phyloP scores from a whole-genome alignment of 1,140 invertebrate species.

The Palaemon carinicauda region DNA sequence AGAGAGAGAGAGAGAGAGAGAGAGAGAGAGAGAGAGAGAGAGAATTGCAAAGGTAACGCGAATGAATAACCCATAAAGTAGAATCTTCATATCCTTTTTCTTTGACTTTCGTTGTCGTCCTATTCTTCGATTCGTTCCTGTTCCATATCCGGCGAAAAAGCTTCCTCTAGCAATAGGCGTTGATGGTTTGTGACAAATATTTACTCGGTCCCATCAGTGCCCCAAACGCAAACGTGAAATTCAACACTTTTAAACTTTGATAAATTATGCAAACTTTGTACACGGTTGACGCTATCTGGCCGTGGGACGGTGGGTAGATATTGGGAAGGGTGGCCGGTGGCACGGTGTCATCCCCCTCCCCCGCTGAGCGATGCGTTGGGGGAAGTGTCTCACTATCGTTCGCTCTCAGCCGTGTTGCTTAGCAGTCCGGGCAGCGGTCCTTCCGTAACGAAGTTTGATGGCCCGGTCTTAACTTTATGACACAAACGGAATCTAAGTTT shows the following conservation, averaged over 20 bases:
- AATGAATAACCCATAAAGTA: not conserved
- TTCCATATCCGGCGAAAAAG: too few relatives aligned
- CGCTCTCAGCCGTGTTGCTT: not conserved
- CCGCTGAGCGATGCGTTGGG: not conserved
- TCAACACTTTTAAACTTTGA: slow-evolving; percentile 50
- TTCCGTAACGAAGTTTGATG: not conserved
- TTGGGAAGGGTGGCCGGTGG: not conserved
- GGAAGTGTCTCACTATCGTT: not conserved
- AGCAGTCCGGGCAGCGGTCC: not conserved
- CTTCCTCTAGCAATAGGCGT: too few relatives aligned
- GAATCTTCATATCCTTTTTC: too few relatives aligned
- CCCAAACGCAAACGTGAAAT: slow-evolving; percentile 29
- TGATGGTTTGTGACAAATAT: slow-evolving; percentile 18
- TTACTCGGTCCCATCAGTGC: slow-evolving; percentile 13
- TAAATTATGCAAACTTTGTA: slow-evolving; percentile 50
- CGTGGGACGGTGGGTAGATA: too few relatives aligned
- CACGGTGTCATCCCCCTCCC: not conserved
- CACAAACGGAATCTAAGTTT: not conserved
- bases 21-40: not conserved
- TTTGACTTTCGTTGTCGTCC: too few relatives aligned
- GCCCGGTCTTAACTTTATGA: not conserved
- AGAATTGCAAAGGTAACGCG: not conserved
- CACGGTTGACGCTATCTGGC: not conserved
- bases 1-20: not conserved
- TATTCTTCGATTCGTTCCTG: too few relatives aligned